Evolutionary conservation across 1,140 invertebrate genomes (phyloP).

Genomic region (Drosophila busckii): DNA sequence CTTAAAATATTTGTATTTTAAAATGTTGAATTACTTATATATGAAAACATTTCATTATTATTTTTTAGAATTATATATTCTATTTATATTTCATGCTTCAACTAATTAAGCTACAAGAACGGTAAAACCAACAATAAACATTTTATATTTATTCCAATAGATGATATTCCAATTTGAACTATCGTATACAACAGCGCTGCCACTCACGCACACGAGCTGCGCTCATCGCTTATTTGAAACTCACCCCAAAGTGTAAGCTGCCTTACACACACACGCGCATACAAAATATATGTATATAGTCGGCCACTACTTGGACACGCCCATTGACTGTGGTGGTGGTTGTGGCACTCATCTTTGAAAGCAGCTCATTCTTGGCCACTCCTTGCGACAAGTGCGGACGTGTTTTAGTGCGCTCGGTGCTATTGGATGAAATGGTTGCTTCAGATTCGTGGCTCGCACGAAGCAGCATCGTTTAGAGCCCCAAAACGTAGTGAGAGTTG

Average conservation of each 20-base stretch:
- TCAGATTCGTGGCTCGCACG: conserved; percentile 57
- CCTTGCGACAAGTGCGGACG: conserved; percentile 48
- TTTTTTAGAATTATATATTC: too few relatives aligned
- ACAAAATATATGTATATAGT: neutral
- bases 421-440: conserved; percentile 75
- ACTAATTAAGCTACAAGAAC: too few relatives aligned
- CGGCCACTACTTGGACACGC: conserved; percentile 16
- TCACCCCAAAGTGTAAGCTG: too few relatives aligned
- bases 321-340: conserved; percentile 26
- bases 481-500: conserved; percentile 26
- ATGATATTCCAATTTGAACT: too few relatives aligned
- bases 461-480: conserved; percentile 41
- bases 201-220: too few relatives aligned
- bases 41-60: too few relatives aligned
- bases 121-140: too few relatives aligned
- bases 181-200: too few relatives aligned
- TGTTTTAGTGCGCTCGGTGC: conserved; percentile 71
- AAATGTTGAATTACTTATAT: too few relatives aligned
- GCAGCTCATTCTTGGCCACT: conserved; percentile 47
- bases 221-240: neutral
- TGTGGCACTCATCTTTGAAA: conserved; percentile 35
- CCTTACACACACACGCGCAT: conserved; percentile 1
- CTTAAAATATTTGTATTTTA: too few relatives aligned
- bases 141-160: too few relatives aligned
- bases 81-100: too few relatives aligned